phyloP scores from a whole-genome alignment of 2,888 invertebrate species.

The Cephus runcator region DNA sequence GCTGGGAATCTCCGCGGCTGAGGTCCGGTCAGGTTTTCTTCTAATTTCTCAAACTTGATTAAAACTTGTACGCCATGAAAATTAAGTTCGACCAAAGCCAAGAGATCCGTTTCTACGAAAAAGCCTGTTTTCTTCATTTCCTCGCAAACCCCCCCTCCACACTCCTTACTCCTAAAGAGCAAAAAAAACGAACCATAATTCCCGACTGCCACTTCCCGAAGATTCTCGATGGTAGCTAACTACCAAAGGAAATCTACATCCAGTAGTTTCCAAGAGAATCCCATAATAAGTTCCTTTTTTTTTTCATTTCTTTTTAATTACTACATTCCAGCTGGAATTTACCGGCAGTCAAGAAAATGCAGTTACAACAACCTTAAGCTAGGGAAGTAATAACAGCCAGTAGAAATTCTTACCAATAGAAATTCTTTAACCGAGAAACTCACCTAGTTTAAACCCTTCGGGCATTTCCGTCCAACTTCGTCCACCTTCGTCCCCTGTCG shows the following conservation, averaged over 20 bases:
- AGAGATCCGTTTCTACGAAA: not conserved
- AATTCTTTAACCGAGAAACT: not conserved
- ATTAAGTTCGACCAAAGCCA: conserved; percentile 44
- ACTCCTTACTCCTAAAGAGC: not conserved
- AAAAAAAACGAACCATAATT: not conserved
- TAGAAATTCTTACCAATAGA: not conserved
- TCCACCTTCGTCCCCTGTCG: not conserved
- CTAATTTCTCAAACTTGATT: conserved; percentile 60
- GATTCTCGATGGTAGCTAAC: not conserved
- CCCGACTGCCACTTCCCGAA: not conserved
- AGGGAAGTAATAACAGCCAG: not conserved
- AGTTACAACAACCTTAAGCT: not conserved
- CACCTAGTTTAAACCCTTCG: not conserved
- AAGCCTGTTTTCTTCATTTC: not conserved
- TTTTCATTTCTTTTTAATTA: not conserved
- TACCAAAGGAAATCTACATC: not conserved
- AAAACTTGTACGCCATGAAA: conserved; percentile 57
- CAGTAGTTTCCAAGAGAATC: not conserved
- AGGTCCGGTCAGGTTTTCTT: conserved; percentile 43
- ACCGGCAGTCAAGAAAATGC: not conserved
- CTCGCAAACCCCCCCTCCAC: not conserved
- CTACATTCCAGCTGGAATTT: not conserved
- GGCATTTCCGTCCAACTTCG: not conserved
- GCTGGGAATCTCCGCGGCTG: not conserved
- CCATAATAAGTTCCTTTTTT: not conserved